Evolutionary conservation across 2,797 vertebrate genomes (phyloP), one percentile per base, ranked within the genome.

Genomic region (Sebastes iracundus): DNA sequence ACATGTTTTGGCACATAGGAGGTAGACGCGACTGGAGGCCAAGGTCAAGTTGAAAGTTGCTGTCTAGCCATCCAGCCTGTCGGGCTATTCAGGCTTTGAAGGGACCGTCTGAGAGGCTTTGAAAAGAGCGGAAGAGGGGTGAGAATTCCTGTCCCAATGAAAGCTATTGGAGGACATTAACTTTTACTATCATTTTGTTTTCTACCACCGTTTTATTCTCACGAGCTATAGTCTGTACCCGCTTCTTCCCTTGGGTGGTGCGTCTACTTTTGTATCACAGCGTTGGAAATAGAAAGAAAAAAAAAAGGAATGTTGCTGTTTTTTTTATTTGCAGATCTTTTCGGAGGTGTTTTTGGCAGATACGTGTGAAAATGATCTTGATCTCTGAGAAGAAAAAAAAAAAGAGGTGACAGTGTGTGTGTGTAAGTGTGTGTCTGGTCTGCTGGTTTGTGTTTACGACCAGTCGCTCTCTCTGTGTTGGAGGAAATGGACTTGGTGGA

Each of bases 11-110:
- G 35, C 35, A 95, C 94, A 93, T 94, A 92, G 82, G 87, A 94
- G 93, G 95, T 94, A 95, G 96, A 96, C 97, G 74, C 93, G 93
- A 96, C 95, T 96, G 90, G 96, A 97, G 97, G 97, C 97, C 98
- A 99, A 98, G 98, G 97, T 99, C 98, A 99, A 99, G 98, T 98
- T 98, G 96, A 98, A 99, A 97, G 97, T 92, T 96, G 94, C 93
- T 93, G 96, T 96, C 97, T 96, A 93, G 96, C 96, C 97, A 93
- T 89, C 63, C 91, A 92, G 96, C 92, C 95, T 92, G 92, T 93
- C 94, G 95, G 90, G 88, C 95, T 93, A 93, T 95, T 97, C 94
- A 96, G 88, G 86, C 94, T 91, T 92, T 93, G 76, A 95, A 95
- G 95, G 90, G 81, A 80, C 82, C 87, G 93, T 91, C 94, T 95